Base-by-base conservation (phyloP, 2,113 vertebrate species). In the Oncorhynchus gorbuscha region DNA sequence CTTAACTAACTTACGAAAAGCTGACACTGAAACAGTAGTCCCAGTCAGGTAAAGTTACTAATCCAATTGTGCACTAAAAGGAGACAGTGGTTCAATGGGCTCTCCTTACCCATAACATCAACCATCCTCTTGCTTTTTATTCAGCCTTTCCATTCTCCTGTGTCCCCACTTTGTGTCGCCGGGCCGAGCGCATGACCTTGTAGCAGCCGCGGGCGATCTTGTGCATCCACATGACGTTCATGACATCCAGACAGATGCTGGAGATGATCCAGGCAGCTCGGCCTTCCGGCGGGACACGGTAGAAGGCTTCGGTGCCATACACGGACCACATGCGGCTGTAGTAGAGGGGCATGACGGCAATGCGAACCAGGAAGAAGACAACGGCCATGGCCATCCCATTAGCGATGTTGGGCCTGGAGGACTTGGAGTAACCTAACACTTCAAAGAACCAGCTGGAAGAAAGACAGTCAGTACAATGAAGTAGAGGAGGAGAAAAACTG, bases 161-260 rank as follows among this genome's bases (percentile, higher is more conserved):
- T 26, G 77, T 68, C 76, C 83, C 81, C 3, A 86, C 79, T 87
- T 95, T 95, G 71, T 90, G 73, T 74, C 24, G 87, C 73, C 85
- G 92, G 5, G 94, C 92, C 13, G 95, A 93, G 76, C 89, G 89
- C 86, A 99, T 86, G 74, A 99, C 96, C 86, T 89, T 97, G 89
- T 94, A 93, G 93, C 97, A 99, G 82, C 98, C 98, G 72, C 93
- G 95, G 30, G 94, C 93, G 24, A 99, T 99, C 89, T 96, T 99
- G 84, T 96, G 91, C 98, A 99, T 99, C 98, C 98, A 99, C 95
- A 97, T 97, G 78, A 97, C 26, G 81, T 99, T 99, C 97, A 99
- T 97, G 82, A 97, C 80, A 92, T 99, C 98, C 94, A 99, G 86
- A 75, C 95, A 91, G 86, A 94, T 70, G 66, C 97, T 97, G 77